phyloP scores from a whole-genome alignment of 2,797 vertebrate species.

The Vespertilio murinus region DNA sequence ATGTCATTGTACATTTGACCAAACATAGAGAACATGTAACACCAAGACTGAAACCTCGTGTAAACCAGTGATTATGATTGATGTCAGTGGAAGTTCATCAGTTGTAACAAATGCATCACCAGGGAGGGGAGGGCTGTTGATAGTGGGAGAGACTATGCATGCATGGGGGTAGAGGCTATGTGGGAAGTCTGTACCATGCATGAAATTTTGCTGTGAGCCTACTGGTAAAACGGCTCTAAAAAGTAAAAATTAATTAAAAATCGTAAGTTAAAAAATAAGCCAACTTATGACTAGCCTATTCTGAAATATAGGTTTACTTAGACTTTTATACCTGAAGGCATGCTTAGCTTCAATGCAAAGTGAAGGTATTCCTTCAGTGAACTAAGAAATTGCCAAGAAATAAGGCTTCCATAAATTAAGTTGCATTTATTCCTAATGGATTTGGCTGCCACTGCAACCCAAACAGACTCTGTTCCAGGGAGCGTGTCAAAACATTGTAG shows the following conservation, averaged over 20 bases:
- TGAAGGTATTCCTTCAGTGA: background rate
- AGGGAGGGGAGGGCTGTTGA: too few relatives aligned
- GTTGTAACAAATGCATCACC: background rate
- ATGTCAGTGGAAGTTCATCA: background rate
- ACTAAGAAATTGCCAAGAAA: slow-evolving; percentile 27
- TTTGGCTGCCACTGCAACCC: slow-evolving; percentile 43
- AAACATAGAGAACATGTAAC: background rate
- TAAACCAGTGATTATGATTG: background rate
- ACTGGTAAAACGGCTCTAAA: background rate
- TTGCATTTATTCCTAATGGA: slow-evolving; percentile 39
- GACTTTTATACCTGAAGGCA: background rate
- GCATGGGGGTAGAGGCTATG: background rate
- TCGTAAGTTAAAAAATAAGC: background rate
- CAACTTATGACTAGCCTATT: background rate
- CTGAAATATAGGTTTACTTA: slow-evolving; percentile 22
- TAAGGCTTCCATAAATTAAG: slow-evolving; percentile 38
- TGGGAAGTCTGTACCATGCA: background rate
- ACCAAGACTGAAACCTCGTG: background rate
- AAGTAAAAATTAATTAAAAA: background rate
- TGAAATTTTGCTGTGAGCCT: background rate
- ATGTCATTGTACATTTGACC: background rate
- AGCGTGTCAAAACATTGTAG: slow-evolving; percentile 66
- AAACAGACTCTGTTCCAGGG: slow-evolving; percentile 63
- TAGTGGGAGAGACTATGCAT: background rate
- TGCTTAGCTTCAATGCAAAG: background rate